These are phyloP conservation scores for Diprion similis DNA, from an alignment of 1,140 invertebrate genomes.

Conservation along the genomic window DNA sequence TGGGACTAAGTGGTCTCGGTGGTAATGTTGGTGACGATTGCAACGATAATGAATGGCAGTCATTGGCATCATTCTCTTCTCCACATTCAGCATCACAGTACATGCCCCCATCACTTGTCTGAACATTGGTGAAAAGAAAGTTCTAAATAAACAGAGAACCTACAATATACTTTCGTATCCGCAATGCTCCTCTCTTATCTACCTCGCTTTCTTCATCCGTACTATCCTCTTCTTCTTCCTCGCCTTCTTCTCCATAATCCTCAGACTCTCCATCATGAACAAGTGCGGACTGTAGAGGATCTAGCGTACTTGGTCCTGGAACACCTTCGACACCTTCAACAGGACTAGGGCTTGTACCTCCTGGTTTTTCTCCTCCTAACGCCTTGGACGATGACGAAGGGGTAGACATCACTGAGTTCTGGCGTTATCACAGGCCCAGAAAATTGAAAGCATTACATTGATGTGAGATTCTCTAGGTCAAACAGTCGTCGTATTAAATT, in stretches of 20 bases:
- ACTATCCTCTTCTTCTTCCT: slow-evolving; percentile 43
- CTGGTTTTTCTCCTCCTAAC: slow-evolving; percentile 45
- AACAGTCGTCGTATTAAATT: no score
- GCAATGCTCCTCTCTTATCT: slow-evolving; percentile 16
- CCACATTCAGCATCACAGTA: slow-evolving; percentile 49
- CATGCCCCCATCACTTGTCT: slow-evolving; percentile 53
- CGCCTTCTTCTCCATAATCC: slow-evolving; percentile 50
- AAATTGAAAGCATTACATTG: not conserved
- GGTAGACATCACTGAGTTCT: slow-evolving; percentile 52
- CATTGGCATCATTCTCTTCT: slow-evolving; percentile 44
- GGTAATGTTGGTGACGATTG: slow-evolving; percentile 38
- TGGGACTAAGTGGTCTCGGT: slow-evolving; percentile 45
- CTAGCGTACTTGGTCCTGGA: slow-evolving; percentile 49
- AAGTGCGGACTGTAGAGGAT: slow-evolving; percentile 38
- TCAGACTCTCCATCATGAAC: slow-evolving; percentile 47
- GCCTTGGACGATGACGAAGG: slow-evolving; percentile 50
- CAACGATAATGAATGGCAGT: slow-evolving; percentile 36
- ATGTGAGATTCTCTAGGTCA: no score
- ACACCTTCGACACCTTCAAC: slow-evolving; percentile 48
- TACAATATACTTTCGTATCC: not conserved
- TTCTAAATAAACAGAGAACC: not conserved
- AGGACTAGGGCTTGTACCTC: slow-evolving; percentile 53
- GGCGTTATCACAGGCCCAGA: slow-evolving; percentile 9
- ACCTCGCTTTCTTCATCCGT: slow-evolving; percentile 51
- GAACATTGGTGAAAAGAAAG: not conserved